Conservation (phyloP, 2,888 invertebrate species). For the Muscina levida region DNA sequence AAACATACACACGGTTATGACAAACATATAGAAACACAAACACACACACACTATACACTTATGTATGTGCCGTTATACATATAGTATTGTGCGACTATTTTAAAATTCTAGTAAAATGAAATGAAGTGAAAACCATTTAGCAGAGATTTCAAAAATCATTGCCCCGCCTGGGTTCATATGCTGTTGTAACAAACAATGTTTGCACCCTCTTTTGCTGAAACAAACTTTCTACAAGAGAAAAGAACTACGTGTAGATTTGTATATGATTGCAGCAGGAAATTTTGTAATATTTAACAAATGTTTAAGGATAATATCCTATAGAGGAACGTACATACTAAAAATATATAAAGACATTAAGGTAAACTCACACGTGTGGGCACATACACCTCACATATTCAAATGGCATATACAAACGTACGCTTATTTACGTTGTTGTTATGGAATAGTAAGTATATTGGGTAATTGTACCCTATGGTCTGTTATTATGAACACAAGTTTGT, state of each 20-base stretch:
- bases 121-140: constrained; percentile 33
- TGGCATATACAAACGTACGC: too few relatives aligned
- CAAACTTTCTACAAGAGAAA: too few relatives aligned
- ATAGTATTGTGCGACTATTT: neutral
- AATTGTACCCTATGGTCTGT: too few relatives aligned
- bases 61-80: neutral
- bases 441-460: too few relatives aligned
- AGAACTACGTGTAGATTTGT: neutral
- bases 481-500: too few relatives aligned
- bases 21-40: neutral
- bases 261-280: neutral
- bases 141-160: constrained; percentile 41
- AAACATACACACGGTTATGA: too few relatives aligned
- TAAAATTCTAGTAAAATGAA: constrained; percentile 9
- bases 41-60: neutral
- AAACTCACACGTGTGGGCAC: neutral
- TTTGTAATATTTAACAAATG: constrained; percentile 36
- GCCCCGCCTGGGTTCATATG: neutral
- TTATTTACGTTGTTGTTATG: too few relatives aligned
- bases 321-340: constrained; percentile 2
- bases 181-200: too few relatives aligned
- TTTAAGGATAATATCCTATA: constrained; percentile 35
- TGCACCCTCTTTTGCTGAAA: too few relatives aligned
- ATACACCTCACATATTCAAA: neutral
- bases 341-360: constrained; percentile 12